Percentiles rank a stretch among this genome's conserved stretches.
These are phyloP conservation scores for Zosterops borbonicus DNA, from an alignment of 2,113 vertebrate genomes.

Conservation along the genomic window DNA sequence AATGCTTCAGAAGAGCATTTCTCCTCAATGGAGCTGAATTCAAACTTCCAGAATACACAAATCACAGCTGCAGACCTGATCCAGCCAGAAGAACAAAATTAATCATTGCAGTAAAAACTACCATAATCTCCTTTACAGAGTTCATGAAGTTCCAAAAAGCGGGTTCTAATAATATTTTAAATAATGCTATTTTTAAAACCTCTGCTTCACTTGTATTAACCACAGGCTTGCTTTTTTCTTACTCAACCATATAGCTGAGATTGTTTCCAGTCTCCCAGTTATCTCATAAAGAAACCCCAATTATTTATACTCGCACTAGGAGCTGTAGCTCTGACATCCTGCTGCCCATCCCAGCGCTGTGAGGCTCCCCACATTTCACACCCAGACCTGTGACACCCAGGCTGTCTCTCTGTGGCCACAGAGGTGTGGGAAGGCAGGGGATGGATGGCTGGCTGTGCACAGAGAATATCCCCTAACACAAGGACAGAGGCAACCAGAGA, in stretches of 20 bases:
- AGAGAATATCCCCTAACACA: fast-evolving
- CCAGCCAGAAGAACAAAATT: not conserved
- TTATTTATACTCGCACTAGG: not conserved
- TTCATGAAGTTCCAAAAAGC: not conserved
- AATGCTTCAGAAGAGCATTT: not conserved
- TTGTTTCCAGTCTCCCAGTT: not conserved
- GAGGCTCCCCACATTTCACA: not conserved
- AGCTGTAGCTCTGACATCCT: not conserved
- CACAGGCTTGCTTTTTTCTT: not conserved
- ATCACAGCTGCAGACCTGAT: not conserved
- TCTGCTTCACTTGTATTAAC: not conserved
- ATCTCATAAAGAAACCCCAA: not conserved
- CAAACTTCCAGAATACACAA: not conserved
- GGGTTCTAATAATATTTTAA: not conserved
- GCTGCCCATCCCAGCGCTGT: not conserved
- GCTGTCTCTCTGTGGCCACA: not conserved
- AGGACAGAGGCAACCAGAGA: not conserved
- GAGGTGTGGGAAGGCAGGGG: not conserved
- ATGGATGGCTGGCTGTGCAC: not conserved
- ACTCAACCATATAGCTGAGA: not conserved
- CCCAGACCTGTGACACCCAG: not conserved
- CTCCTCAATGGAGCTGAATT: not conserved
- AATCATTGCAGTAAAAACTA: not conserved
- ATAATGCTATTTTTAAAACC: not conserved
- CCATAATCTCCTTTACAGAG: not conserved